Evolutionary conservation across 35 echinoderm and acorn worm species (phyloP), one percentile per base, ranked within the genome.

Genomic region (Ptychodera flava): DNA sequence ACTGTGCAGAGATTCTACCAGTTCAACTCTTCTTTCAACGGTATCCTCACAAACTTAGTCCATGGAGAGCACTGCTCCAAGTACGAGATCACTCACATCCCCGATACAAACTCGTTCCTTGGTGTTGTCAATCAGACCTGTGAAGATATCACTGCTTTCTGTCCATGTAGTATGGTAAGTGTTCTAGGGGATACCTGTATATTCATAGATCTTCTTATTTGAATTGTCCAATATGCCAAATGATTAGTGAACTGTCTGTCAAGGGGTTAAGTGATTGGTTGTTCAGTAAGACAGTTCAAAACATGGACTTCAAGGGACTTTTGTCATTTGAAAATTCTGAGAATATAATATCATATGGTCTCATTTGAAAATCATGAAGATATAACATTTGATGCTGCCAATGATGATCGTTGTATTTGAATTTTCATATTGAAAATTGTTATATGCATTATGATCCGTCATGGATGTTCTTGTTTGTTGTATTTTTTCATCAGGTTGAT

Each of bases 151-250:
- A 99, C 96, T 27, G 85, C 90, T 1, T 99, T 99, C 83, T 99
- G 96, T 77, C 96, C 96, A 14, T 99, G 96, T 83, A 99, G 96
- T 38, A 99, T 94, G 90, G 96, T 99, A 83, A 94, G 96, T 86
- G n/a, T n/a, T n/a, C n/a, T n/a, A n/a, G n/a, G n/a, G n/a, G n/a
- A n/a, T n/a, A n/a, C n/a, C n/a, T n/a, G n/a, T n/a, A n/a, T n/a
- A n/a, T n/a, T n/a, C n/a, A n/a, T n/a, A n/a, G n/a, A n/a, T n/a
- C n/a, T n/a, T n/a, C n/a, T n/a, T n/a, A n/a, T n/a, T n/a, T n/a
- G n/a, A n/a, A n/a, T n/a, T n/a, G n/a, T n/a, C n/a, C n/a, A n/a
- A n/a, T n/a, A n/a, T n/a, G n/a, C n/a, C n/a, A n/a, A n/a, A n/a
- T n/a, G n/a, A n/a, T n/a, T n/a, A n/a, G n/a, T n/a, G n/a, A n/a